Evolutionary conservation across 2,797 vertebrate genomes (phyloP).

Genomic region (Pterois miles): DNA sequence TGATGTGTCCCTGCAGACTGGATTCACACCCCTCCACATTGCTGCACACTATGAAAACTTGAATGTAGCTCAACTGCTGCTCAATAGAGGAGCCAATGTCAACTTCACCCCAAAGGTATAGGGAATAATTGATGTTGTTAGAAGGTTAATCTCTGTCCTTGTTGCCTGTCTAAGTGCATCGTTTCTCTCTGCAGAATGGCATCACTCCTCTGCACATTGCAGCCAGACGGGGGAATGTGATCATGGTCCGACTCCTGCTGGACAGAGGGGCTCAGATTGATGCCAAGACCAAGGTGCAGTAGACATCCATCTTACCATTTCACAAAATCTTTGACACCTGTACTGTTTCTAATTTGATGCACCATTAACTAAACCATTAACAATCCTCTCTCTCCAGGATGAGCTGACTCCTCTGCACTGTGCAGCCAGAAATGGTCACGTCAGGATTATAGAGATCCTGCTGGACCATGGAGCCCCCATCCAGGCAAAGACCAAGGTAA

Average conservation of each 20-base stretch:
- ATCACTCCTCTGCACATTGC: constrained; percentile 98
- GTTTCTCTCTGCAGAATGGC: constrained; percentile 87
- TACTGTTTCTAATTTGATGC: constrained; percentile 20
- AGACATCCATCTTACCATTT: background rate
- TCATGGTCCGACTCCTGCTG: constrained; percentile 98
- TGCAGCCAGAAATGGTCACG: constrained; percentile 95
- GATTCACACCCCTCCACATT: constrained; percentile 98
- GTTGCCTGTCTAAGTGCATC: constrained; percentile 9
- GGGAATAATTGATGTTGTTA: background rate
- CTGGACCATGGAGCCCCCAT: constrained; percentile 96
- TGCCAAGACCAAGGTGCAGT: constrained; percentile 93
- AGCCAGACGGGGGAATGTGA: constrained; percentile 94
- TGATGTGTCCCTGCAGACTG: constrained; percentile 85
- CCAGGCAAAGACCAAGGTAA: constrained; percentile 98
- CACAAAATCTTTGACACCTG: background rate
- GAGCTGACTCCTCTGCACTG: constrained; percentile 98
- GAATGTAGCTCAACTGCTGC: constrained; percentile 93
- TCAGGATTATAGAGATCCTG: constrained; percentile 95
- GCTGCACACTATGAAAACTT: constrained; percentile 99
- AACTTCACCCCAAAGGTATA: constrained; percentile 97
- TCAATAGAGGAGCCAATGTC: constrained; percentile 96
- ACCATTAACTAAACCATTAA: constrained; percentile 26
- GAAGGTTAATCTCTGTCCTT: background rate
- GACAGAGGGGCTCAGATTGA: constrained; percentile 96
- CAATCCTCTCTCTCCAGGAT: constrained; percentile 80